phyloP scores from a whole-genome alignment of 37 sponge, comb jelly and placozoan species.

The Ianthella basta region DNA sequence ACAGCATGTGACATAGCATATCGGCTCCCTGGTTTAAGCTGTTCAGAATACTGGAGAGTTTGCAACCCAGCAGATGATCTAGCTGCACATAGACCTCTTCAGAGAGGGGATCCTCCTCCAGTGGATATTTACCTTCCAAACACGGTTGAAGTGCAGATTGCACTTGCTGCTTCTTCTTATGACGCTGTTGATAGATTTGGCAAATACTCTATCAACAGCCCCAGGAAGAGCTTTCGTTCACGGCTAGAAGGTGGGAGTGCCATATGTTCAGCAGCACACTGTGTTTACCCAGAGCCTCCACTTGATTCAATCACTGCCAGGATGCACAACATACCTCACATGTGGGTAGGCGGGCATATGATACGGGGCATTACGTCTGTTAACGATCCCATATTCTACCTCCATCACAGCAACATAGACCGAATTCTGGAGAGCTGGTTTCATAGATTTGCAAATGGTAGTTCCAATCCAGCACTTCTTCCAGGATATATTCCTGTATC shows the following conservation, averaged over 20 bases:
- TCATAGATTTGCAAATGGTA: too few relatives aligned
- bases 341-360: slow-evolving; percentile 16
- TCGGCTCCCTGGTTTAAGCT: not conserved
- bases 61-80: slow-evolving; percentile 36
- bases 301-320: not conserved
- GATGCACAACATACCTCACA: not conserved
- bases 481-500: not conserved
- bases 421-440: too few relatives aligned
- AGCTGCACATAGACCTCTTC: slow-evolving; percentile 2
- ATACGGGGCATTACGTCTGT: too few relatives aligned
- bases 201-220: not conserved
- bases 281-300: not conserved
- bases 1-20: slow-evolving; percentile 34
- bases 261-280: slow-evolving; percentile 37
- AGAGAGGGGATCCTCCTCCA: slow-evolving; percentile 13
- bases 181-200: slow-evolving; percentile 25
- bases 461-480: not conserved
- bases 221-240: slow-evolving; percentile 23
- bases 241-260: slow-evolving; percentile 28
- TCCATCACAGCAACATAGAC: too few relatives aligned
- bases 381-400: too few relatives aligned
- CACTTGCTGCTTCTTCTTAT: slow-evolving; percentile 37
- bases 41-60: not conserved
- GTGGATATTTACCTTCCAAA: slow-evolving; percentile 29
- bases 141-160: slow-evolving; percentile 29